Percentiles rank a stretch among this genome's conserved stretches.
Evolutionary conservation across 2,797 vertebrate genomes (phyloP).

Genomic region (Psittacula derbiana): DNA sequence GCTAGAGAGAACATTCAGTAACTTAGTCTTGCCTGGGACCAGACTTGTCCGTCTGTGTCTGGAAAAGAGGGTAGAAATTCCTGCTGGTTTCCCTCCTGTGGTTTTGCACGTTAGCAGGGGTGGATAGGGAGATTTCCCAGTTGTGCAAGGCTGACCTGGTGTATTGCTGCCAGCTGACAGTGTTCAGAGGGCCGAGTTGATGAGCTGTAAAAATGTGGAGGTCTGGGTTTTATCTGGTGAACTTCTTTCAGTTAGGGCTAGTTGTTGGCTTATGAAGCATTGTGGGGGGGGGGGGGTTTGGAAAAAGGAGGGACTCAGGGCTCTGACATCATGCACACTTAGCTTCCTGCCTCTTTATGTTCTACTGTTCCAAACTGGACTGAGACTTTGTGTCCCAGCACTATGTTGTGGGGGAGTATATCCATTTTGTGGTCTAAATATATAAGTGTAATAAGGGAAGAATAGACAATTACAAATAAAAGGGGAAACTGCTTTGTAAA

Average conservation of each 20-base stretch:
- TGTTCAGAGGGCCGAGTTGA: neutral
- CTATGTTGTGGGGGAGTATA: neutral
- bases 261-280: neutral
- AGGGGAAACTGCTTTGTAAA: neutral
- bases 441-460: neutral
- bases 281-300: too few species aligned
- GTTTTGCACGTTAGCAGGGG: accelerated
- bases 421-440: neutral
- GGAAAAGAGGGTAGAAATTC: neutral
- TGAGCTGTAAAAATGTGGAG: neutral
- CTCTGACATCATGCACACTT: neutral
- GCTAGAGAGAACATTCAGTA: neutral
- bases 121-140: neutral
- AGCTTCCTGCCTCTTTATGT: neutral
- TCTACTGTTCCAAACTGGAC: neutral
- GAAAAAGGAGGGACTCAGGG: neutral
- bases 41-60: neutral
- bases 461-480: neutral
- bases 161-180: neutral
- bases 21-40: neutral
- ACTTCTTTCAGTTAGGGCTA: neutral
- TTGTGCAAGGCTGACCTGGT: neutral
- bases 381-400: neutral
- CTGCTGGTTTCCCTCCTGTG: neutral
- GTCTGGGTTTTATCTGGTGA: neutral